phyloP scores from a whole-genome alignment of 2,113 vertebrate species.

The Felis catus region DNA sequence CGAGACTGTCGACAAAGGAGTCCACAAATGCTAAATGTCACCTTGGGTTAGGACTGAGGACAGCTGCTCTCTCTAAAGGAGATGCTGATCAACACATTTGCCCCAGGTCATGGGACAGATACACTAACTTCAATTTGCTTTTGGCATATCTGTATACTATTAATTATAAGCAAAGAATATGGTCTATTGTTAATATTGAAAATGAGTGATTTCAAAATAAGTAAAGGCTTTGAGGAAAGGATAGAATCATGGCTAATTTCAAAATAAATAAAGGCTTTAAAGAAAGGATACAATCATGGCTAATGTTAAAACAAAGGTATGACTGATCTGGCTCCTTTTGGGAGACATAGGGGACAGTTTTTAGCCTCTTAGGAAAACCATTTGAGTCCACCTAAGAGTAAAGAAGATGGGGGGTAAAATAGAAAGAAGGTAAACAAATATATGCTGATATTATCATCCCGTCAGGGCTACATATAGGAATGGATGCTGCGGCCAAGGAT shows the following conservation, averaged over 20 bases:
- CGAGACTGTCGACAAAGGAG: not conserved
- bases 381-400: not conserved
- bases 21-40: conserved; percentile 40
- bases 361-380: not conserved
- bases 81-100: not conserved
- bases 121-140: not conserved
- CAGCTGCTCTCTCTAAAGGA: not conserved
- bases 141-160: not conserved
- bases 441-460: not conserved
- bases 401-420: not conserved
- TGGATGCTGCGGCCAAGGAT: not conserved
- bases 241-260: not conserved
- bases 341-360: not conserved
- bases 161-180: not conserved
- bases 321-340: not conserved
- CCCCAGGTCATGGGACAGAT: not conserved
- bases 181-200: not conserved
- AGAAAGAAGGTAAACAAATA: not conserved
- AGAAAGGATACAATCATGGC: not conserved
- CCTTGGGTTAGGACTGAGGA: not conserved
- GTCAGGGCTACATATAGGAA: not conserved
- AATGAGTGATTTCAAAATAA: not conserved
- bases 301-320: not conserved
- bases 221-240: not conserved
- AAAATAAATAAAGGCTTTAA: not conserved